Conservation (phyloP, 2,888 invertebrate species). For the Cryptus viduatorius region DNA sequence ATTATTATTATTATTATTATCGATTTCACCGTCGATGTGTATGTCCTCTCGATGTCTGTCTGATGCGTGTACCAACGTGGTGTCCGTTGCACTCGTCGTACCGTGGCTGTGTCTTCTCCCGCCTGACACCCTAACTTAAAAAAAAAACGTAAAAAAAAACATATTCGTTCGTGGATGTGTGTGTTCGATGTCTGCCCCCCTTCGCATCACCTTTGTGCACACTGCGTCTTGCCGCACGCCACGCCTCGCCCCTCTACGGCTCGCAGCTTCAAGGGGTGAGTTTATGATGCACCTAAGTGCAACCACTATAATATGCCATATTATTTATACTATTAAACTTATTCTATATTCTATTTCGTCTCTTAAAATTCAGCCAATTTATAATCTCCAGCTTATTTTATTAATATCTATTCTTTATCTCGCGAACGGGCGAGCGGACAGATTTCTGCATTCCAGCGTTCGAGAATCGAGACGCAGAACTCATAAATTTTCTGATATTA, state of each 20-base stretch:
- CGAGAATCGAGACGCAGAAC: background rate
- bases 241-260: slow-evolving; percentile 77
- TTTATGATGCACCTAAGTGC: slow-evolving; percentile 71
- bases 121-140: slow-evolving; percentile 80
- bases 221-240: slow-evolving; percentile 80
- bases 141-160: slow-evolving; percentile 53
- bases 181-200: slow-evolving; percentile 83
- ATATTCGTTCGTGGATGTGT: slow-evolving; percentile 80
- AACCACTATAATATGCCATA: slow-evolving; percentile 53
- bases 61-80: slow-evolving; percentile 78
- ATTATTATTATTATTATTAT: slow-evolving; percentile 47
- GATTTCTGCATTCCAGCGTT: background rate
- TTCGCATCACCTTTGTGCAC: slow-evolving; percentile 83
- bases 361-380: slow-evolving; percentile 33
- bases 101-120: slow-evolving; percentile 78
- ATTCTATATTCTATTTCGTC: slow-evolving; percentile 49
- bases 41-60: slow-evolving; percentile 79
- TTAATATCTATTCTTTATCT: slow-evolving; percentile 12
- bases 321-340: slow-evolving; percentile 36
- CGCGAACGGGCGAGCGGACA: background rate
- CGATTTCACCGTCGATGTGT: slow-evolving; percentile 77
- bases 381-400: slow-evolving; percentile 20
- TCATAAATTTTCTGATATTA: background rate
- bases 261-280: slow-evolving; percentile 84
- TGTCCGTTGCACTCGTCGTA: slow-evolving; percentile 79